Base-by-base conservation (phyloP, 2,888 invertebrate genomes). In the Synanthedon andrenaeformis region DNA sequence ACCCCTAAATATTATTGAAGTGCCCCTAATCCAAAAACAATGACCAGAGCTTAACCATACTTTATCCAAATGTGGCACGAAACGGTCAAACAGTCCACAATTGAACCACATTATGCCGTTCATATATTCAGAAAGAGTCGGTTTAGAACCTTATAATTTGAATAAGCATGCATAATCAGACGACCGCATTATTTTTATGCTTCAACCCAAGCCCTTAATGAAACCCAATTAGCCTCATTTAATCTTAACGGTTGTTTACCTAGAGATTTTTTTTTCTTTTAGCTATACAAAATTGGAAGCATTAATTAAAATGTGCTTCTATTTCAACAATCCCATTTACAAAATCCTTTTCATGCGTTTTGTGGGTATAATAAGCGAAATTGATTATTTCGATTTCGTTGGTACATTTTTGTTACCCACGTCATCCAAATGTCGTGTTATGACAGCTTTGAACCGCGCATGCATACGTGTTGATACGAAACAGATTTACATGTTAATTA, bases 401-500 rank as follows among this genome's bases (percentile, higher is more conserved):
- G 13, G 14, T 14, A 45, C 10, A 35, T 35, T 35, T n/a, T 35
- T 35, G 35, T 35, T 35, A 45, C 12, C 45, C 45, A 8, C n/a
- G 13, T 45, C 45, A 45, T 14, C 13, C 14, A 35, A 35, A 14
- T 45, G 13, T 14, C 45, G 14, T 45, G 45, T 45, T 45, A 45
- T 45, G 45, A 45, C 45, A 45, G 45, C 14, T 13, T 45, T 35
- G 35, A 35, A 45, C n/a, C 45, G 45, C 14, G 45, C 14, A 45
- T n/a, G n/a, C n/a, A n/a, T n/a, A 13, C 13, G n/a, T 45, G n/a
- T 45, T 12, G 45, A 45, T 45, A 57, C 58, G 52, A 58, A 60
- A 52, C 17, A 45, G 55, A 70, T 72, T 72, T 67, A 62, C 70
- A 75, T 70, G 59, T 65, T 70, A 70, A 73, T 70, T 65, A 68